These are phyloP conservation scores for Drosophila nasuta DNA, from an alignment of 1,140 invertebrate species.

Conservation along the genomic window DNA sequence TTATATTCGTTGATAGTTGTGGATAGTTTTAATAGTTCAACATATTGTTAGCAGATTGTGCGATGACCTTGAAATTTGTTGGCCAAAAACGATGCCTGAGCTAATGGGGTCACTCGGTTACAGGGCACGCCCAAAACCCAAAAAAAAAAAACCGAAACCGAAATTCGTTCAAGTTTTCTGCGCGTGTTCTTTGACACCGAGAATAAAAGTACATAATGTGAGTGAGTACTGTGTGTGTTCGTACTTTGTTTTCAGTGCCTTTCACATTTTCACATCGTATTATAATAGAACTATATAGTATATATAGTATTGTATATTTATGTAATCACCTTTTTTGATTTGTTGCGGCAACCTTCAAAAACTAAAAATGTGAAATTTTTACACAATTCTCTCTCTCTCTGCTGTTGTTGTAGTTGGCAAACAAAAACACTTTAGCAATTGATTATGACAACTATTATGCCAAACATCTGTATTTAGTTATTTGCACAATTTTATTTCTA, in stretches of 20 bases:
- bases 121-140: conserved; percentile 41
- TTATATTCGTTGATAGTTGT: neutral
- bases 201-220: neutral
- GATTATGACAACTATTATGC: conserved; percentile 74
- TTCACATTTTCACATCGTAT: conserved; percentile 48
- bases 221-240: neutral
- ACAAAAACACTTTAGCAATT: conserved; percentile 61
- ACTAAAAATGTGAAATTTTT: conserved; percentile 44
- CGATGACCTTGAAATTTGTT: conserved; percentile 61
- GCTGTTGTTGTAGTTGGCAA: neutral
- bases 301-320: conserved; percentile 55
- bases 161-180: neutral
- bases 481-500: conserved; percentile 26
- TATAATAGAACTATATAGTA: conserved; percentile 8
- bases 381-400: conserved; percentile 24
- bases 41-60: conserved; percentile 9
- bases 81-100: conserved; percentile 10
- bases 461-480: conserved; percentile 73
- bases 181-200: conserved; percentile 18
- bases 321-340: conserved; percentile 74
- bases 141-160: neutral
- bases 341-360: conserved; percentile 51
- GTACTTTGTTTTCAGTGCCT: conserved; percentile 29
- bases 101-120: conserved; percentile 69
- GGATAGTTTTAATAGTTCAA: neutral